Percentiles rank a stretch among this genome's conserved stretches.
phyloP scores from a whole-genome alignment of 2,113 vertebrate species.

The Halichoerus grypus region DNA sequence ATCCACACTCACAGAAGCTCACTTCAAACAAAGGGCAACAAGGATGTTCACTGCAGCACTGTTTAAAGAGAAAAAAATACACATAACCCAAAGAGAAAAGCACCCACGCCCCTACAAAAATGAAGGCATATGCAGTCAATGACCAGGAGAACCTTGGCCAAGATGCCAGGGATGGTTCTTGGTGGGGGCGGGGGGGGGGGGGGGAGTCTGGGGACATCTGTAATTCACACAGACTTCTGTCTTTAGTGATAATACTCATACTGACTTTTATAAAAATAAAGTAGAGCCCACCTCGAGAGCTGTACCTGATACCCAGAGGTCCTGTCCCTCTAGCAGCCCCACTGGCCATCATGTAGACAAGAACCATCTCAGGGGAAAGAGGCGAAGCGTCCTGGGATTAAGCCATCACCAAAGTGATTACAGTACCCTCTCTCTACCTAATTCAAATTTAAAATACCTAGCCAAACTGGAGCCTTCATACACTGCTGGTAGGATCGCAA shows the following conservation, averaged over 20 bases:
- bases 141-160: neutral
- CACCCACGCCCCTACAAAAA: rapidly evolving
- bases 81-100: neutral
- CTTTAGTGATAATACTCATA: neutral
- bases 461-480: neutral
- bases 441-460: neutral
- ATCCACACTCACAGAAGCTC: no score
- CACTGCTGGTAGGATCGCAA: neutral
- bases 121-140: rapidly evolving
- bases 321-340: neutral
- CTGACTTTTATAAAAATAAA: neutral
- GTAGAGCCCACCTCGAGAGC: neutral
- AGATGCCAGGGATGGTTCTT: rapidly evolving
- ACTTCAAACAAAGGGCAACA: neutral
- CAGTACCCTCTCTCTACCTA: neutral
- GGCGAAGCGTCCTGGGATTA: neutral
- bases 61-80: no score
- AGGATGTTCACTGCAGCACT: rapidly evolving
- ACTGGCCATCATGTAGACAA: neutral
- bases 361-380: neutral
- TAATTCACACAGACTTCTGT: neutral
- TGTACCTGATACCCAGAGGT: neutral
- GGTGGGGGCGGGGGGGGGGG: neutral
- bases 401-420: no score
- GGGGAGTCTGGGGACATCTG: neutral